phyloP scores from a whole-genome alignment of 2,888 invertebrate genomes.

The Campaea margaritaria region DNA sequence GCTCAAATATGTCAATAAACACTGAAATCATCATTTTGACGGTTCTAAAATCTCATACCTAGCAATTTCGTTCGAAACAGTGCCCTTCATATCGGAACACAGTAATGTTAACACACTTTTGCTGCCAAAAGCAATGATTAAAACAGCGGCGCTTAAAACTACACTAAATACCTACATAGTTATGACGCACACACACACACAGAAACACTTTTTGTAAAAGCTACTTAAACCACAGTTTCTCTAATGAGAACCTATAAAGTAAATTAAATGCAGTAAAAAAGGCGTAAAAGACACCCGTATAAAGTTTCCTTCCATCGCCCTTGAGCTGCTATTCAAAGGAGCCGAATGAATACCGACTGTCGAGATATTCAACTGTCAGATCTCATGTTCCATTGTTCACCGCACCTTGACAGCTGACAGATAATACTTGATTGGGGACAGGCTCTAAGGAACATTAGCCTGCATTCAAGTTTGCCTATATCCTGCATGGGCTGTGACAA shows the following conservation, averaged over 20 bases:
- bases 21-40: no score
- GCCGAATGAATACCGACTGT: slow-evolving; percentile 16
- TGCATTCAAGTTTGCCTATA: slow-evolving; percentile 19
- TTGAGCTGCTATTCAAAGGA: slow-evolving; percentile 35
- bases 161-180: no score
- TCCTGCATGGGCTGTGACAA: slow-evolving; percentile 4
- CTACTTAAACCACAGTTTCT: no score
- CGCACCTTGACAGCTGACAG: slow-evolving; percentile 42
- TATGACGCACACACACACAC: no score
- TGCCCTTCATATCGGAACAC: no score
- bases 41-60: no score
- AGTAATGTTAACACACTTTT: no score
- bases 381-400: slow-evolving; percentile 39
- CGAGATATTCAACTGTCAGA: slow-evolving; percentile 35
- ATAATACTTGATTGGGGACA: slow-evolving; percentile 35
- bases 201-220: no score
- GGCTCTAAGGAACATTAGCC: slow-evolving; percentile 38
- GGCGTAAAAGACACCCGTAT: background rate
- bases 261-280: slow-evolving; percentile 13
- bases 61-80: no score
- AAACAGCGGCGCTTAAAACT: no score
- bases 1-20: no score
- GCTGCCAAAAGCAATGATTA: no score
- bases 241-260: background rate
- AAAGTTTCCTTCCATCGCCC: slow-evolving; percentile 33